phyloP scores from a whole-genome alignment of 2,113 vertebrate species.

The Eidolon helvum region DNA sequence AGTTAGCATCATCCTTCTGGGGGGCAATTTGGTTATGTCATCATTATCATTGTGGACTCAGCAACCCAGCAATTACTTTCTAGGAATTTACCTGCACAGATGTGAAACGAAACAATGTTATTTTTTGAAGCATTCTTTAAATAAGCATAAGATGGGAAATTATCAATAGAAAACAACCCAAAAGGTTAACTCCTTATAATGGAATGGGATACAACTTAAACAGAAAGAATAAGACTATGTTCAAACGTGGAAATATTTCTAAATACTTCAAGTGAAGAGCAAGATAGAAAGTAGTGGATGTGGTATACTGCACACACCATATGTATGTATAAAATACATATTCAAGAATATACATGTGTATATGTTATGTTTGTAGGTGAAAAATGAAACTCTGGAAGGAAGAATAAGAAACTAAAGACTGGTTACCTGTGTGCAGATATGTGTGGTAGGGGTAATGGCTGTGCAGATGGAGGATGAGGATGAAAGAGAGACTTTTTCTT shows the following conservation, averaged over 20 bases:
- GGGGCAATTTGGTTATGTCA: neutral
- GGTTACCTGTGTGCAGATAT: neutral
- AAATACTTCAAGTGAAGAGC: neutral
- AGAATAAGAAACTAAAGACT: neutral
- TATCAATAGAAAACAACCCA: neutral
- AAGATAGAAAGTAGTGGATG: neutral
- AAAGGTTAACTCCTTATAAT: neutral
- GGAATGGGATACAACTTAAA: neutral
- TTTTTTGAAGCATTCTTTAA: neutral
- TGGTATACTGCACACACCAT: no score
- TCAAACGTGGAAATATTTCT: neutral
- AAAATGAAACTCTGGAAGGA: neutral
- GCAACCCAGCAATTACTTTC: neutral
- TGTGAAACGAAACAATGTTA: neutral
- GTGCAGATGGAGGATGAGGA: neutral
- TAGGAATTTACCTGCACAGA: neutral
- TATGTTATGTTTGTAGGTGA: neutral
- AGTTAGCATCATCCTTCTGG: neutral
- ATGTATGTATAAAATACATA: neutral
- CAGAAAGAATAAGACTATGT: neutral
- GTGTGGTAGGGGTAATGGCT: fast-evolving
- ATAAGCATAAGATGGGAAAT: neutral
- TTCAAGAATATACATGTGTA: neutral
- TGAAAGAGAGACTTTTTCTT: neutral
- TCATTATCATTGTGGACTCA: neutral